phyloP scores from a whole-genome alignment of 2,797 vertebrate species.

The Anableps anableps region DNA sequence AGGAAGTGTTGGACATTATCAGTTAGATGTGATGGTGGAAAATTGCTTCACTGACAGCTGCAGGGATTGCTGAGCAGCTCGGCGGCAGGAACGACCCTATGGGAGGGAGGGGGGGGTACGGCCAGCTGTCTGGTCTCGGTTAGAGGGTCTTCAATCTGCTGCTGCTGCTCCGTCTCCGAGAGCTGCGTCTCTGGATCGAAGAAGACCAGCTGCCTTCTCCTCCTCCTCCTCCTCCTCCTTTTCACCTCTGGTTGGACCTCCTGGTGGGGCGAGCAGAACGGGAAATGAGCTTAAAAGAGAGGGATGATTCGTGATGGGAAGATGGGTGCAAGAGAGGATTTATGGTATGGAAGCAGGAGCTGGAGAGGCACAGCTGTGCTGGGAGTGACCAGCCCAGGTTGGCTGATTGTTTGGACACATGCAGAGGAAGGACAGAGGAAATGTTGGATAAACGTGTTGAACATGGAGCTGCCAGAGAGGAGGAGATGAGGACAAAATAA shows the following conservation, averaged over 20 bases:
- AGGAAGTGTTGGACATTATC: background rate
- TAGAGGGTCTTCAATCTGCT: conserved; percentile 52
- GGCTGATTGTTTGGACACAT: too few relatives aligned
- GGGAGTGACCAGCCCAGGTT: too few relatives aligned
- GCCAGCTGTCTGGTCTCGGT: conserved; percentile 41
- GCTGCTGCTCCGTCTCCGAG: conserved; percentile 54
- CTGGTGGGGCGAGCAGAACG: conserved; percentile 10
- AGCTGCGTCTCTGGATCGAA: conserved; percentile 77
- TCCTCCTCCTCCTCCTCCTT: conserved; percentile 42
- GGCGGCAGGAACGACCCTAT: conserved; percentile 27
- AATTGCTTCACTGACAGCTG: conserved; percentile 66
- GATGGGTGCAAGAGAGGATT: background rate
- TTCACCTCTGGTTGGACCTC: conserved; percentile 15
- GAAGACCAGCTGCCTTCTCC: conserved; percentile 77
- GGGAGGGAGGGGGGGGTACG: background rate
- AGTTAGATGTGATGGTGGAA: background rate
- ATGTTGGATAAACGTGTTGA: too few relatives aligned
- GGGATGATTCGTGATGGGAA: background rate
- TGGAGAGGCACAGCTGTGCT: too few relatives aligned
- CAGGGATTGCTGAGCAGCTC: conserved; percentile 70
- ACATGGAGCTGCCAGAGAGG: too few relatives aligned
- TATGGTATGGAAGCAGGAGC: background rate
- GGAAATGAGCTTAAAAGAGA: background rate
- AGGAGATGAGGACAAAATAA: background rate
- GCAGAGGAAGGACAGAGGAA: too few relatives aligned